Evolutionary conservation across 2,797 vertebrate genomes (phyloP), one percentile per base, ranked within the genome.

Genomic region (Lycodopsis pacificus): DNA sequence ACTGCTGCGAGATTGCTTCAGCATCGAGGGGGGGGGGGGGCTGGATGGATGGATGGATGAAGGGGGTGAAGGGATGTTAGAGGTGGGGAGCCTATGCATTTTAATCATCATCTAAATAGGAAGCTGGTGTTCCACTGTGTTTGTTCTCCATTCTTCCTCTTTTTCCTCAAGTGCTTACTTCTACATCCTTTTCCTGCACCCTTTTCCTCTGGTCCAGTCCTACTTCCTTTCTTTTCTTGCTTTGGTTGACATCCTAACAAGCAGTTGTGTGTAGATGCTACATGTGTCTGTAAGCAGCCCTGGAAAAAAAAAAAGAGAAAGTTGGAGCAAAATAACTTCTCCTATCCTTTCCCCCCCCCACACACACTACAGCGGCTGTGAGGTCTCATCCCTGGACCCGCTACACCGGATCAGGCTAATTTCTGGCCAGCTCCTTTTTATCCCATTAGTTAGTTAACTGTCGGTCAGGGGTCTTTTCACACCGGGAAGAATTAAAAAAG

Each of bases 1-100:
- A 97, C 97, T 97, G 97, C 94, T 96, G 95, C 93, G 93, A 98
- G 97, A 99, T 98, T 98, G 97, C 97, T 96, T 97, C 95, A 95
- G 94, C 96, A 83, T 78, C 71, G 11, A 78, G 75, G 65, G 38
- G 49, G 67, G 65, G 61, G 5, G 12, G 64, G 38, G 4, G 19
- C 3, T 68, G 76, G 53, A 3, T 57, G 54, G 70, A 38, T 19
- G 64, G 51, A 51, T 20, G 54, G 46, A 59, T 58, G 68, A 17
- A 96, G 94, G 95, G 95, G 94, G 95, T 92, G 91, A 57, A 77
- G 46, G 36, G 71, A 71, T 79, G 82, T 64, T 67, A 79, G 80
- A 79, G 74, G 94, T 95, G 93, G 94, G 94, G 93, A 96, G 94
- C 95, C 96, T 96, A 97, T 97, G 97, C 96, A 97, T 99, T 98